Percentiles rank a stretch among this genome's conserved stretches.
phyloP scores from a whole-genome alignment of 2,888 invertebrate genomes.

The Eristalinus sepulchralis region DNA sequence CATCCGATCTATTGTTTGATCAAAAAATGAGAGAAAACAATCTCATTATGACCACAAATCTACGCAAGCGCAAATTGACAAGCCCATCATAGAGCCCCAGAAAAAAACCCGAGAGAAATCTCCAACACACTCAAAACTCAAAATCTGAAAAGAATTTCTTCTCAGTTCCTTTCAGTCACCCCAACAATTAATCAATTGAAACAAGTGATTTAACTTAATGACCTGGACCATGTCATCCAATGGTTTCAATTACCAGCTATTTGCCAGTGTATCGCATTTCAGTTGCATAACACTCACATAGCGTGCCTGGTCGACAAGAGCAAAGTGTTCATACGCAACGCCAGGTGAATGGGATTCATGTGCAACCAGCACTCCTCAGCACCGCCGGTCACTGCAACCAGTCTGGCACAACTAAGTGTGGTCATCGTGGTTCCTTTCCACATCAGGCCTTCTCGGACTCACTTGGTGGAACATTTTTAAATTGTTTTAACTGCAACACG shows the following conservation, averaged over 20 bases:
- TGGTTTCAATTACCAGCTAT: background rate
- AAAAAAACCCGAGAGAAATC: too few species aligned
- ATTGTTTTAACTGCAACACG: conserved; percentile 9
- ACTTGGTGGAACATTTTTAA: background rate
- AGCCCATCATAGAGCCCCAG: too few species aligned
- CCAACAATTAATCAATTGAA: conserved; percentile 26
- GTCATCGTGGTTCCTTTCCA: conserved; percentile 21
- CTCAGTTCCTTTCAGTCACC: background rate
- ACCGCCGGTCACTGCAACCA: conserved; percentile 13
- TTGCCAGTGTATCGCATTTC: conserved; percentile 18
- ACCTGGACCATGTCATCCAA: background rate
- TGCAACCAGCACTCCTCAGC: conserved; percentile 40
- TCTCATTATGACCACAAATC: too few species aligned
- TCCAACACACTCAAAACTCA: background rate
- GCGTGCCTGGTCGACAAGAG: background rate
- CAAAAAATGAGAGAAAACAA: too few species aligned
- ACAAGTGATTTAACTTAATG: conserved; percentile 18
- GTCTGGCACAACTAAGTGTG: conserved; percentile 20
- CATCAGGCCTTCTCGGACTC: background rate
- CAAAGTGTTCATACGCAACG: conserved; percentile 16
- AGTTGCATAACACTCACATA: conserved; percentile 33
- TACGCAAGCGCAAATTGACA: too few species aligned
- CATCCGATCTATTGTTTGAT: too few species aligned
- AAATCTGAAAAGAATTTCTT: background rate
- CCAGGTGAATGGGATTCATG: conserved; percentile 42